These are phyloP conservation scores for Nibea albiflora DNA, from an alignment of 2,113 vertebrate genomes.

Conservation along the genomic window DNA sequence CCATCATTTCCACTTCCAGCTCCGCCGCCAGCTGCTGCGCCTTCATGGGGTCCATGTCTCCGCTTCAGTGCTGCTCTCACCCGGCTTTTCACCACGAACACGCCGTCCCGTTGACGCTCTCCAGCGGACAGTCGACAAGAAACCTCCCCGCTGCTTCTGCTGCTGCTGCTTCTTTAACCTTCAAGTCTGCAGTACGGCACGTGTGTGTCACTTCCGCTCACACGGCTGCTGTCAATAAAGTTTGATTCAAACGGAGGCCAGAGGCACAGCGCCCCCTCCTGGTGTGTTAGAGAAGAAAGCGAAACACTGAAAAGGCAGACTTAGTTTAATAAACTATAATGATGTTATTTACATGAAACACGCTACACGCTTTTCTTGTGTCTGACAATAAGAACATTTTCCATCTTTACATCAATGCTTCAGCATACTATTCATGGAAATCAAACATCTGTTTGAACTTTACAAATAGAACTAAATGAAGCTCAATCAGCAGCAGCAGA, in stretches of 20 bases:
- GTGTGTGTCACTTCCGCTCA: conserved; percentile 47
- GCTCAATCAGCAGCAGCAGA: background rate
- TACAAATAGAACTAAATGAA: conserved; percentile 4
- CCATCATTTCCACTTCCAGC: conserved; percentile 99
- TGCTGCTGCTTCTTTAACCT: conserved; percentile 75
- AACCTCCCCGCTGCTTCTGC: conserved; percentile 18
- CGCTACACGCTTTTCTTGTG: no score
- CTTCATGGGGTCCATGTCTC: conserved; percentile 91
- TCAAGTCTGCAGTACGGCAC: conserved; percentile 74
- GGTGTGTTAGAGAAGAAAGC: background rate
- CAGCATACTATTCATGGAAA: conserved; percentile 3
- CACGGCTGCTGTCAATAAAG: conserved; percentile 79
- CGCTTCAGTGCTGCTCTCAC: background rate
- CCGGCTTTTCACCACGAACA: background rate
- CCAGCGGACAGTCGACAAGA: background rate
- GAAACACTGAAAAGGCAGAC: background rate
- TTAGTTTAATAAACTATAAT: conserved; percentile 50
- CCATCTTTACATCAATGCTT: background rate
- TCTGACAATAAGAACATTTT: conserved; percentile 4
- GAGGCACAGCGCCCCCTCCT: conserved; percentile 37
- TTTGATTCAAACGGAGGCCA: conserved; percentile 43
- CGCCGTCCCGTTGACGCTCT: conserved; percentile 31
- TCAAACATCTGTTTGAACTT: conserved; percentile 15
- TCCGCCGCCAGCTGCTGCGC: conserved; percentile 96
- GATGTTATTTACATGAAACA: conserved; percentile 29